A percentile compares a stretch with the other conserved stretches of the same genome.
Evolutionary conservation across 1,140 invertebrate genomes (phyloP).

Genomic region (Drosophila rhopaloa): DNA sequence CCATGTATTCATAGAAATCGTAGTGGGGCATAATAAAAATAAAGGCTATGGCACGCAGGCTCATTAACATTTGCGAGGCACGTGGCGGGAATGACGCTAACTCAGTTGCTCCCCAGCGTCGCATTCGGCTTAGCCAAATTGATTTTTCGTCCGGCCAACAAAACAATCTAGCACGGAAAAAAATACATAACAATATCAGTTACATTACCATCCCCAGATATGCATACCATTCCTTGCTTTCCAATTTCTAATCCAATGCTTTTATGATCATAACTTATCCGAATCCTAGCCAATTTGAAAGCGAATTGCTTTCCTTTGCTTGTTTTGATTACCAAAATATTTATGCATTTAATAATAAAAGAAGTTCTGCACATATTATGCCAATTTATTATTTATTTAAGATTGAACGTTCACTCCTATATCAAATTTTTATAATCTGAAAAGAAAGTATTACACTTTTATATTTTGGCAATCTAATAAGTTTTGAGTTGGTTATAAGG

Average conservation of each 20-base stretch:
- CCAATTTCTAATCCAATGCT: slow-evolving; percentile 1
- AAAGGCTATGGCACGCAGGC: slow-evolving; percentile 51
- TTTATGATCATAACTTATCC: slow-evolving; percentile 5
- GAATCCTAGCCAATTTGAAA: neutral
- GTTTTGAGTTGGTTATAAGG: no score
- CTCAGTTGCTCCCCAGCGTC: slow-evolving; percentile 66
- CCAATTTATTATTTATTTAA: no score
- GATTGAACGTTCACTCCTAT: no score
- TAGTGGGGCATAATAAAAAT: slow-evolving; percentile 43
- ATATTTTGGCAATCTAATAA: no score
- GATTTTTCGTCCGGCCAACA: slow-evolving; percentile 53
- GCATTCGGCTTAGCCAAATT: slow-evolving; percentile 69
- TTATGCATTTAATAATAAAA: neutral
- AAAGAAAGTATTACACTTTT: no score
- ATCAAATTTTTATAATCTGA: no score
- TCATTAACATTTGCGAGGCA: slow-evolving; percentile 61
- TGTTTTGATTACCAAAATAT: neutral
- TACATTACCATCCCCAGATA: neutral
- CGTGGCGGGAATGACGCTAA: slow-evolving; percentile 57
- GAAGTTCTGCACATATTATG: neutral
- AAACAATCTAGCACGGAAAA: slow-evolving; percentile 35
- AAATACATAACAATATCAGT: slow-evolving; percentile 21
- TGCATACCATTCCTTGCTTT: neutral
- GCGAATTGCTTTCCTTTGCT: neutral
- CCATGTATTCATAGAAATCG: slow-evolving; percentile 43